Evolutionary conservation across 1,140 invertebrate genomes (phyloP).

Genomic region (Platyscapa corneri): DNA sequence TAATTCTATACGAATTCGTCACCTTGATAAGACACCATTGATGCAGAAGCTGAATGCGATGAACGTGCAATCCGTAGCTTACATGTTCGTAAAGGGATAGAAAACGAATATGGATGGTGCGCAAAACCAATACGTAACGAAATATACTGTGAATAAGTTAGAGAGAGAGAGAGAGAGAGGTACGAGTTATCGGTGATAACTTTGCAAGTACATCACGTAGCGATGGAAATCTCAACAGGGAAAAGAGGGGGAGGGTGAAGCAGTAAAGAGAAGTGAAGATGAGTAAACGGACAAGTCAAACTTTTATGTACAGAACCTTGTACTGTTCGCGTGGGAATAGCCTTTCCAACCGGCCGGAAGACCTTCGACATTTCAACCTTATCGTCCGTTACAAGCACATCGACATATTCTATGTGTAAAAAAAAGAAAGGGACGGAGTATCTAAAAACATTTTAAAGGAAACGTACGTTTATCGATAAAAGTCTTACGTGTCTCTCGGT

Average conservation of each 20-base stretch:
- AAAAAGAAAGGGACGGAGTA: background rate
- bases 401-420: slow-evolving; percentile 9
- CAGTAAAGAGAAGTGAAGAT: background rate
- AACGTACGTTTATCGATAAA: slow-evolving; percentile 57
- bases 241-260: slow-evolving; percentile 2
- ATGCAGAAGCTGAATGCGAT: background rate
- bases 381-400: slow-evolving; percentile 46
- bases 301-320: background rate
- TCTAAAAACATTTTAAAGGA: slow-evolving; percentile 50
- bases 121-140: background rate
- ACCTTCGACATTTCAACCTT: slow-evolving; percentile 55
- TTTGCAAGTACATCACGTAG: slow-evolving; percentile 60
- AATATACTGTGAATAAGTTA: background rate
- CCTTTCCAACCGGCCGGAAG: slow-evolving; percentile 50
- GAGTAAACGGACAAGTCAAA: background rate
- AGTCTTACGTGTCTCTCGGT: slow-evolving; percentile 43
- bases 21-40: background rate
- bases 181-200: slow-evolving; percentile 7
- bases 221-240: slow-evolving; percentile 60
- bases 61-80: background rate
- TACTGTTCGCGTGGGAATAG: slow-evolving; percentile 58
- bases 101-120: background rate
- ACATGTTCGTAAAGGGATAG: background rate
- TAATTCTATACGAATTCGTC: background rate
- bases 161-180: background rate